Evolutionary conservation across 2,113 vertebrate genomes (phyloP), one percentile per base, ranked within the genome.

Genomic region (Quiscalus mexicanus): DNA sequence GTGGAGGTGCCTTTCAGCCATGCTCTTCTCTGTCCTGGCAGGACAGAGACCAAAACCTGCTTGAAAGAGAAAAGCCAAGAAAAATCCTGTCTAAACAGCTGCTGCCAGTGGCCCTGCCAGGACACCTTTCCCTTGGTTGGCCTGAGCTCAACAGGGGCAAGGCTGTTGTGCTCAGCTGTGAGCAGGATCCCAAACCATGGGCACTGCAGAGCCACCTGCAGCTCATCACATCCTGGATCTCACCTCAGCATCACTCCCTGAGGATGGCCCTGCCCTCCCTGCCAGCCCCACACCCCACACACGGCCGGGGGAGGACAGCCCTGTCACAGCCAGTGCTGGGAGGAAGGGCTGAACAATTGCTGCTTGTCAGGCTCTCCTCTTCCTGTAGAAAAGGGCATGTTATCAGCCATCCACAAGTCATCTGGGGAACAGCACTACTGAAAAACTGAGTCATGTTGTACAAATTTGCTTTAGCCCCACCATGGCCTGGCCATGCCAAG

Each of bases 301-400:
- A 1, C 0, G 0, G 42, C 45, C 0, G 0, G 35, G 69, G 42
- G 31, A 84, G 65, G 53, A 90, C 19, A 1, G 85, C 37, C 47
- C 49, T 2, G 2, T 89, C 88, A 78, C 10, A 5, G 1, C 65
- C 79, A 47, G 82, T 1, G 0, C 59, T 2, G 2, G 76, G 89
- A 92, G 89, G 94, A 96, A 93, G 76, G 62, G 58, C 70, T 79
- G 76, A 93, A 93, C 91, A 85, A 67, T 91, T 63, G 45, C 84
- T 79, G 69, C 81, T 47, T 60, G 73, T 73, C 28, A 3, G 28
- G 62, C 80, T 73, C 65, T 91, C 41, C 74, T 93, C 70, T 95
- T 74, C 58, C 37, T 27, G 65, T 52, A 82, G 82, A 45, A 70
- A 70, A 71, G 37, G 85, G 85, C 78, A 39, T 0, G 0, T 63